Percentiles rank a stretch among this genome's conserved stretches.
phyloP scores from a whole-genome alignment of 2,113 vertebrate genomes.

The Oophaga pumilio region DNA sequence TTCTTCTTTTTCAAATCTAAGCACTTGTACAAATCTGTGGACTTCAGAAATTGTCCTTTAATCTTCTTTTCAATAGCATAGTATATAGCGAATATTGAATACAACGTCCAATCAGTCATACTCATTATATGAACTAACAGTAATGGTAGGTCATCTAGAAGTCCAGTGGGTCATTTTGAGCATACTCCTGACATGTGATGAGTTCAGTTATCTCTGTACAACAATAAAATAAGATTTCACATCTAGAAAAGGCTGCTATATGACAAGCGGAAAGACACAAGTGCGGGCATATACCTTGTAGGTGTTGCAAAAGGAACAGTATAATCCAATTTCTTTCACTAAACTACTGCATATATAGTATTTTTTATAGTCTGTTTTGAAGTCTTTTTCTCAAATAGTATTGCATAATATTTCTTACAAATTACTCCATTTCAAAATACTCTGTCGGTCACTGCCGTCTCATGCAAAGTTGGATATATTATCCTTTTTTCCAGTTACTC shows the following conservation, averaged over 20 bases:
- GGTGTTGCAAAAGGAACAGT: not conserved
- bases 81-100: slow-evolving; percentile 52
- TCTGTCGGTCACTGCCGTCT: not conserved
- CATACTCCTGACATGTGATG: slow-evolving; percentile 16
- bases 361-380: not conserved
- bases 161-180: slow-evolving; percentile 16
- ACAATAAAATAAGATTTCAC: not conserved
- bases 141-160: slow-evolving; percentile 15
- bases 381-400: not conserved
- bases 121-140: not conserved
- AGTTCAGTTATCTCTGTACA: slow-evolving; percentile 2
- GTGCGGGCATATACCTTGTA: not conserved
- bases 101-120: not conserved
- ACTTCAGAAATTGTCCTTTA: slow-evolving; percentile 22
- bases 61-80: slow-evolving; percentile 57
- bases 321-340: not conserved
- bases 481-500: not conserved
- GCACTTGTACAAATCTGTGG: slow-evolving; percentile 50
- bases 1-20: slow-evolving; percentile 57
- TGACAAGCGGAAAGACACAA: not conserved
- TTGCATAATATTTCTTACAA: not conserved
- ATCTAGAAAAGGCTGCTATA: not conserved
- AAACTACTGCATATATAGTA: not conserved
- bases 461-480: not conserved
- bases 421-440: not conserved